These are phyloP conservation scores for Drosophila mayaguana DNA, from an alignment of 2,888 invertebrate genomes.

Conservation along the genomic window DNA sequence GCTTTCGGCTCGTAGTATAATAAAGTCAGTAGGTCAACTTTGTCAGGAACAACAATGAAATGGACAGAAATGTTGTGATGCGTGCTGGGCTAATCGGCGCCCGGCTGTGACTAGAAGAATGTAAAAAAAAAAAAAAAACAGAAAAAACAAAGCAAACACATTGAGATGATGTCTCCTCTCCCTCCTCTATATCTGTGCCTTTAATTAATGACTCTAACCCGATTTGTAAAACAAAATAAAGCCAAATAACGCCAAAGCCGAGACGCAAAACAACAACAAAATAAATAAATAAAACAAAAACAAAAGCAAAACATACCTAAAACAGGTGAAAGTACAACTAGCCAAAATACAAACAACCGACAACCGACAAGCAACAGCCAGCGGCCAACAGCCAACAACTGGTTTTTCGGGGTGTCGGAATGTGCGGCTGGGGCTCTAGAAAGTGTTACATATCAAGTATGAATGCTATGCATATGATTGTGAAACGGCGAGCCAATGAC, in stretches of 20 bases:
- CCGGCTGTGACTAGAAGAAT: conserved; percentile 59
- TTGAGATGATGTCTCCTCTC: conserved; percentile 23
- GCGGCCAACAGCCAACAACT: conserved; percentile 30
- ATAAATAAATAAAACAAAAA: conserved; percentile 9
- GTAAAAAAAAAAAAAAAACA: conserved; percentile 7
- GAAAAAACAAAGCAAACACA: conserved; percentile 5
- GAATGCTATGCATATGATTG: conserved; percentile 42
- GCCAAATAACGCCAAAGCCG: conserved; percentile 43
- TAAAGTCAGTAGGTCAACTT: conserved; percentile 52
- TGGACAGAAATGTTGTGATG: conserved; percentile 28
- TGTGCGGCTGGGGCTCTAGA: conserved; percentile 55
- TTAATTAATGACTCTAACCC: conserved; percentile 71
- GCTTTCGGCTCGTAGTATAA: conserved; percentile 41
- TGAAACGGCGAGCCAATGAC: conserved; percentile 25
- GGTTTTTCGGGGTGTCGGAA: conserved; percentile 61
- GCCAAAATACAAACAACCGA: conserved; percentile 40
- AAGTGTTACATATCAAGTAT: conserved; percentile 63
- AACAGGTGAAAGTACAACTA: conserved; percentile 69
- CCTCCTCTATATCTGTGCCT: conserved; percentile 24
- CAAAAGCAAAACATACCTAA: conserved; percentile 43
- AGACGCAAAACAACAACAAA: conserved; percentile 40
- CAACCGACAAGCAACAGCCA: neutral
- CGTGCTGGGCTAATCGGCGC: conserved; percentile 43
- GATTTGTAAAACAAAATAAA: conserved; percentile 68
- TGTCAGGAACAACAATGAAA: conserved; percentile 46